phyloP scores from a whole-genome alignment of 2,113 vertebrate genomes.

The Pachycephala philippinensis region DNA sequence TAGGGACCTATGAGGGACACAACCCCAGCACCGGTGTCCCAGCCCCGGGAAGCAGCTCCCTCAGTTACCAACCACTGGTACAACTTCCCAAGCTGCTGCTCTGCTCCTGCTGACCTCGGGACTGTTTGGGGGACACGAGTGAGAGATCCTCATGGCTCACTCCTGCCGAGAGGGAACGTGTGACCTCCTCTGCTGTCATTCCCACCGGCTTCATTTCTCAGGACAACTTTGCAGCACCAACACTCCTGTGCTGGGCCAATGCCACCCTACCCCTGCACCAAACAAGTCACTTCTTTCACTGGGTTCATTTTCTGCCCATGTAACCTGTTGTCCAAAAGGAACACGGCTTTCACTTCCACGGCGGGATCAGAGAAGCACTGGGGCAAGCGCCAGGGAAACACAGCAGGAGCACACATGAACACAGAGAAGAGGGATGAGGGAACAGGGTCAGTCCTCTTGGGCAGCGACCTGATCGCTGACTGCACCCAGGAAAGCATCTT shows the following conservation, averaged over 20 bases:
- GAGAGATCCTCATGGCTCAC: background rate
- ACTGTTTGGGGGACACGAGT: accelerated
- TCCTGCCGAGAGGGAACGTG: background rate
- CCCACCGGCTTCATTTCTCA: background rate
- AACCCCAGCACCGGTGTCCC: background rate
- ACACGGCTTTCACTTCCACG: background rate
- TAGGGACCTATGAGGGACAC: accelerated
- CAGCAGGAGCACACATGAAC: accelerated
- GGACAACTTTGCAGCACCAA: background rate
- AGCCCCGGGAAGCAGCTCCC: background rate
- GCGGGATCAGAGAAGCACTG: background rate
- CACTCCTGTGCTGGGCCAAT: background rate
- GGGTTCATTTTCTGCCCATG: background rate
- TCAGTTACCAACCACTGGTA: background rate
- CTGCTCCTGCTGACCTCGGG: accelerated
- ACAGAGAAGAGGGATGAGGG: background rate
- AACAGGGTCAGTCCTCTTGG: background rate
- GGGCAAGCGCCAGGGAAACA: background rate
- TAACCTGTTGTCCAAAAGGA: background rate
- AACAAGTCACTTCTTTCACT: background rate
- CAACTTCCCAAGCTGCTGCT: background rate
- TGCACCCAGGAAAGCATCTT: background rate
- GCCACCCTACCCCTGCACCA: background rate
- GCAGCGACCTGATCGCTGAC: accelerated
- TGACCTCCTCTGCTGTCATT: background rate